A percentile compares a stretch with the other conserved stretches of the same genome.
These are phyloP conservation scores for Drosophila kurseongensis DNA, from an alignment of 1,140 invertebrate species.

Conservation along the genomic window DNA sequence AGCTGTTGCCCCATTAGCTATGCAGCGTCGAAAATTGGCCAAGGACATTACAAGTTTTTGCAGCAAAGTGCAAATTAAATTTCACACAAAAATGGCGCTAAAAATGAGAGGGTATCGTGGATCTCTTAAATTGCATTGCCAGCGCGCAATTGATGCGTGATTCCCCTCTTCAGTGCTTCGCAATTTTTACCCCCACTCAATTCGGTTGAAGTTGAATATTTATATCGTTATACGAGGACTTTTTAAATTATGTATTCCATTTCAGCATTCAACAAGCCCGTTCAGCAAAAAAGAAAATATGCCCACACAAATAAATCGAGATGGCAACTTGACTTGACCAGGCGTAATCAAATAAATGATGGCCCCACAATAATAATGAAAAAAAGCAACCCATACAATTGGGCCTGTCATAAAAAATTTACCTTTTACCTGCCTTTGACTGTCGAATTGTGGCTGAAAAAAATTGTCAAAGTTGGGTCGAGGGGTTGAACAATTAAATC, in stretches of 20 bases:
- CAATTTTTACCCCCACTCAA: constrained; percentile 9
- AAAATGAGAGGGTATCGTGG: neutral
- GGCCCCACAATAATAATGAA: constrained; percentile 12
- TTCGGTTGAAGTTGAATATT: constrained; percentile 42
- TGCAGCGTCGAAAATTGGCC: constrained; percentile 43
- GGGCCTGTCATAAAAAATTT: constrained; percentile 51
- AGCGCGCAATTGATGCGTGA: constrained; percentile 1
- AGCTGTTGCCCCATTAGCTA: constrained; percentile 53
- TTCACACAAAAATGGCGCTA: constrained; percentile 6
- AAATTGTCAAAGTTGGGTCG: constrained; percentile 2
- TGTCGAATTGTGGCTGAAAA: constrained; percentile 9
- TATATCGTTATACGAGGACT: constrained; percentile 20
- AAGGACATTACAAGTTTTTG: constrained; percentile 35
- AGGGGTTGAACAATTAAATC: constrained; percentile 55
- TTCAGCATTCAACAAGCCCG: constrained; percentile 36
- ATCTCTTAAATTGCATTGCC: constrained; percentile 35
- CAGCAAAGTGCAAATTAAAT: constrained; percentile 37
- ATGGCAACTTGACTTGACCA: constrained; percentile 33
- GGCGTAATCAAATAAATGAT: constrained; percentile 69
- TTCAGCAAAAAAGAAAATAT: constrained; percentile 10
- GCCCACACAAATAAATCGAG: constrained; percentile 19
- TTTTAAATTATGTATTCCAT: constrained; percentile 66
- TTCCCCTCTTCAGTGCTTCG: constrained; percentile 17
- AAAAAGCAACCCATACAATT: constrained; percentile 23
- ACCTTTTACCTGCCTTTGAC: constrained; percentile 35